Evolutionary conservation across 2,113 vertebrate genomes (phyloP).

Genomic region (Burhinus bistriatus): DNA sequence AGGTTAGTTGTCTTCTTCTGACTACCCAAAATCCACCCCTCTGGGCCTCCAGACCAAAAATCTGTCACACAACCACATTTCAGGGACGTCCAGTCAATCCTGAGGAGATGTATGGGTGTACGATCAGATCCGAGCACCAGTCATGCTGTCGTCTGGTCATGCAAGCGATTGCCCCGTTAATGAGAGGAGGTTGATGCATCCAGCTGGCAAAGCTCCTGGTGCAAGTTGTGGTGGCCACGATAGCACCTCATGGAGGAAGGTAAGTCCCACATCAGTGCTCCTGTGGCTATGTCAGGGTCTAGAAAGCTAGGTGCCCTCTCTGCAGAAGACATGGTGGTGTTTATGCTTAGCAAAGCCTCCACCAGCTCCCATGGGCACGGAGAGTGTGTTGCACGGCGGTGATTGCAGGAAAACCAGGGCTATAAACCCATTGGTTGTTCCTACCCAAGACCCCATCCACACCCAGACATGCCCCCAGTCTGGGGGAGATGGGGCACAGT

Average conservation of each 20-base stretch:
- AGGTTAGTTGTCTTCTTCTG: not conserved
- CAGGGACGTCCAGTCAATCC: not conserved
- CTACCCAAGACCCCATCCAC: not conserved
- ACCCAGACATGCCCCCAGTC: not conserved
- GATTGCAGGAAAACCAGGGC: not conserved
- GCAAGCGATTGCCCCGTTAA: rapidly evolving
- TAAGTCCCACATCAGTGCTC: not conserved
- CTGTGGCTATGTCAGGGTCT: not conserved
- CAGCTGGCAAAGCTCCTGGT: not conserved
- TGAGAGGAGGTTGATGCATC: not conserved
- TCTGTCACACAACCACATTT: not conserved
- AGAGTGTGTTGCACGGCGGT: rapidly evolving
- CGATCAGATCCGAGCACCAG: not conserved
- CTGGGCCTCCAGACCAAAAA: not conserved
- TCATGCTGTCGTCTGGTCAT: rapidly evolving
- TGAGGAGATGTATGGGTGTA: not conserved
- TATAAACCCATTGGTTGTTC: not conserved
- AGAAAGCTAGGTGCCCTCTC: not conserved
- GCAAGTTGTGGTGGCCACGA: not conserved
- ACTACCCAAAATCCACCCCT: not conserved
- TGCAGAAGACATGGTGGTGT: not conserved
- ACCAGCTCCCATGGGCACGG: not conserved
- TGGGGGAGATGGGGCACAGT: not conserved
- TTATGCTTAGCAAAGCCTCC: not conserved
- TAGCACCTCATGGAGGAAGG: not conserved